Evolutionary conservation across 2,888 invertebrate genomes (phyloP), one percentile per base, ranked within the genome.

Genomic region (Hydrotaea diabolus): DNA sequence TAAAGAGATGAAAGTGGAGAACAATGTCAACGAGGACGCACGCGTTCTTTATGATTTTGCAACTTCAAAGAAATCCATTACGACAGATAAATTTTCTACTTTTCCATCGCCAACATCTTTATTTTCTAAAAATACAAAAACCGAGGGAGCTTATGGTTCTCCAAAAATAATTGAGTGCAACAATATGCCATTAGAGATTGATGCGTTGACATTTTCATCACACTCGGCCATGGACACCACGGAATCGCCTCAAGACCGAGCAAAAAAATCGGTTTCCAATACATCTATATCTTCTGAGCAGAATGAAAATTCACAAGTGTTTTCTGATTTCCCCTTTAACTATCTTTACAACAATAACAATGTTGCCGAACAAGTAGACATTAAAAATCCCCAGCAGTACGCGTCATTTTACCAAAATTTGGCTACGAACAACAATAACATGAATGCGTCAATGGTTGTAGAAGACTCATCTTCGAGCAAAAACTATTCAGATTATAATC

Each of bases 11-110:
- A 86, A 85, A 43, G 17, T 64, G 26, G 80, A 85, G 62, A 81
- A 82, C 71, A 89, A 89, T 43, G 91, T 89, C 11, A 82, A 83
- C 57, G 91, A 90, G 17, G 91, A 91, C 85, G 91, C 91, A 0
- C 89, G 90, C 0, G 91, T 91, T 0, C 76, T 91, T 36, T 87
- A 91, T 2, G 91, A 91, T 76, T 91, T 91, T 86, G 91, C 90
- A 19, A 90, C 90, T 8, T 91, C 90, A 0, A 91, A 89, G 80
- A 90, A 90, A 74, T 80, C 69, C 66, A 62, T 83, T 31, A 64
- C 82, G 4, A 75, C 62, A 8, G 21, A 31, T 9, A 49, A 66
- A 19, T 19, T 49, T 17, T 15, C 69, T 19, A 46, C 75, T 8
- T 90, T 91, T 83, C 90, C 90, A 2, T 91, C 91, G n/a, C 87